phyloP scores from a whole-genome alignment of 2,797 vertebrate genomes.

The Harpagifer antarcticus region DNA sequence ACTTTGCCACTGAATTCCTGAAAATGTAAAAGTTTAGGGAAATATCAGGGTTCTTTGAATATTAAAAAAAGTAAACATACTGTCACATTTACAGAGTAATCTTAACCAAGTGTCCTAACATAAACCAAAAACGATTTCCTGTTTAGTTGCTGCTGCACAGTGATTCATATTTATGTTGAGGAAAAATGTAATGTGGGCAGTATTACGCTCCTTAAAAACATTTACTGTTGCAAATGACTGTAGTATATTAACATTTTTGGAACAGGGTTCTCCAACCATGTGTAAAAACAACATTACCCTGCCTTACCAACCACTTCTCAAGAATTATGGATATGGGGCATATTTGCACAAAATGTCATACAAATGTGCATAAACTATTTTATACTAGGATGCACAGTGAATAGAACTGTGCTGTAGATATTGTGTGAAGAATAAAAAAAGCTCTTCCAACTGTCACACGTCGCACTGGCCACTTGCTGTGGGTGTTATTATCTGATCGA shows the following conservation, averaged over 20 bases:
- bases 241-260: not conserved
- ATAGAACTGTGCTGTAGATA: not conserved
- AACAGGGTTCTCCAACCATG: no score
- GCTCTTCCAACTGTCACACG: not conserved
- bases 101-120: not conserved
- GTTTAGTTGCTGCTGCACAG: not conserved
- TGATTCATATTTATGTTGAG: not conserved
- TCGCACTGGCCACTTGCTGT: not conserved
- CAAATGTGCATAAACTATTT: not conserved
- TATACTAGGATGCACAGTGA: not conserved
- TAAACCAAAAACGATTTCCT: not conserved
- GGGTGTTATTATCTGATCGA: conserved; percentile 3
- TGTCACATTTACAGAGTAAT: not conserved
- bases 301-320: not conserved
- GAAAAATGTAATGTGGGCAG: not conserved
- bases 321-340: not conserved
- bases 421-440: not conserved
- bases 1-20: not conserved
- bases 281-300: not conserved
- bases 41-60: not conserved
- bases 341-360: not conserved
- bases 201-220: not conserved
- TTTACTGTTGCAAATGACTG: not conserved
- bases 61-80: not conserved
- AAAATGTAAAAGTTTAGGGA: not conserved